phyloP scores from a whole-genome alignment of 2,888 invertebrate species.

The Mesochorus sp. region DNA sequence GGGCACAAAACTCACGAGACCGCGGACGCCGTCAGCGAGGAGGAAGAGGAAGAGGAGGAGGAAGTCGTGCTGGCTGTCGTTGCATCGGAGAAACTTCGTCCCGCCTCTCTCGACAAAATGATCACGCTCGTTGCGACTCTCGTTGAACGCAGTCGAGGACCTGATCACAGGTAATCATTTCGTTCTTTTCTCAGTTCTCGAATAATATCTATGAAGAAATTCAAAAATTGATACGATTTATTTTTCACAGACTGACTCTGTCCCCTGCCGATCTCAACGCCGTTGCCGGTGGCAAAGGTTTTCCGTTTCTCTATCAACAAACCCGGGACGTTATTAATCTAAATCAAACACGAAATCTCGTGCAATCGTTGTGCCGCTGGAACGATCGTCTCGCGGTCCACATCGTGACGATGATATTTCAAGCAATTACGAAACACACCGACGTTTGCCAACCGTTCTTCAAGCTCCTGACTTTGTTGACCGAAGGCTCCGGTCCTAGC shows the following conservation, averaged over 20 bases:
- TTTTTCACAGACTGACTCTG: slow-evolving; percentile 85
- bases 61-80: slow-evolving; percentile 86
- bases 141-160: slow-evolving; percentile 93
- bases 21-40: slow-evolving; percentile 88
- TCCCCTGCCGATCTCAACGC: slow-evolving; percentile 91
- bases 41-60: slow-evolving; percentile 86
- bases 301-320: slow-evolving; percentile 97
- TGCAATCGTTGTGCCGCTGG: slow-evolving; percentile 95
- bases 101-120: slow-evolving; percentile 97
- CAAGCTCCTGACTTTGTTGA: slow-evolving; percentile 93
- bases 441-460: slow-evolving; percentile 97
- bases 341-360: slow-evolving; percentile 94
- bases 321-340: slow-evolving; percentile 96
- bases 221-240: neutral
- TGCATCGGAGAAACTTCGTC: slow-evolving; percentile 90
- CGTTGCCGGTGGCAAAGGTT: slow-evolving; percentile 94
- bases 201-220: neutral
- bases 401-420: slow-evolving; percentile 94
- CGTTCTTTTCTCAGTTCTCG: neutral
- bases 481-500: slow-evolving; percentile 91
- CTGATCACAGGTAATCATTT: slow-evolving; percentile 83
- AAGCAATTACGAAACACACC: slow-evolving; percentile 94
- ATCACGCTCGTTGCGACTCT: slow-evolving; percentile 94
- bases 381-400: slow-evolving; percentile 94
- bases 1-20: slow-evolving; percentile 91